Evolutionary conservation across 1,140 invertebrate genomes (phyloP), one percentile per base, ranked within the genome.

Genomic region (Mycetomoellerius zeteki): DNA sequence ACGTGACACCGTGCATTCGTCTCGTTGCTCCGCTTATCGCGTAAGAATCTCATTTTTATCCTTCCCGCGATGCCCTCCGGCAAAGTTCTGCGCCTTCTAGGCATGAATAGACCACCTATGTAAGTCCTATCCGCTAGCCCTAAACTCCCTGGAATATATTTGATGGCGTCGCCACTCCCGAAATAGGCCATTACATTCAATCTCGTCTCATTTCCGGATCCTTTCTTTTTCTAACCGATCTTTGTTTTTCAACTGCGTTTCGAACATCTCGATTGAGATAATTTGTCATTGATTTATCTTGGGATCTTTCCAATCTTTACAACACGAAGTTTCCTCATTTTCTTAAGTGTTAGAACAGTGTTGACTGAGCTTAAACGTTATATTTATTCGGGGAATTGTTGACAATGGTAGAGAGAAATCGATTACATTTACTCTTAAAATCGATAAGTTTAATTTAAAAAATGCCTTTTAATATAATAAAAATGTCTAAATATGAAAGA

Each of bases 21-120:
- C 85, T 84, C 54, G 56, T 81, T 82, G 75, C 75, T 71, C 54
- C 19, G 65, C 90, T 87, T 91, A 91, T 92, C 90, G 81, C 72
- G 71, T 37, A 81, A 90, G 4, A 72, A 77, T 73, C 90, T 71
- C 76, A 88, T 91, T 92, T 85, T 90, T 90, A 86, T 87, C 75
- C 69, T 33, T 56, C 60, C 54, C 8, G 71, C 78, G 8, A 60
- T 78, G 8, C 67, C 65, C 19, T 60, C 43, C 67, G 2, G 54
- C 54, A n/a, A 37, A n/a, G 27, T 62, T 58, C 19, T 19, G 16
- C 7, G 50, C 16, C 21, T 65, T 54, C 50, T 62, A 24, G 24
- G 19, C 7, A 52, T 24, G 16, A 16, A 16, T 65, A 52, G 52
- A 47, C 33, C 82, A 65, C 37, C 85, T 78, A 78, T 12, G 33